phyloP scores from a whole-genome alignment of 2,888 invertebrate species.

The Lasioglossum villosulum region DNA sequence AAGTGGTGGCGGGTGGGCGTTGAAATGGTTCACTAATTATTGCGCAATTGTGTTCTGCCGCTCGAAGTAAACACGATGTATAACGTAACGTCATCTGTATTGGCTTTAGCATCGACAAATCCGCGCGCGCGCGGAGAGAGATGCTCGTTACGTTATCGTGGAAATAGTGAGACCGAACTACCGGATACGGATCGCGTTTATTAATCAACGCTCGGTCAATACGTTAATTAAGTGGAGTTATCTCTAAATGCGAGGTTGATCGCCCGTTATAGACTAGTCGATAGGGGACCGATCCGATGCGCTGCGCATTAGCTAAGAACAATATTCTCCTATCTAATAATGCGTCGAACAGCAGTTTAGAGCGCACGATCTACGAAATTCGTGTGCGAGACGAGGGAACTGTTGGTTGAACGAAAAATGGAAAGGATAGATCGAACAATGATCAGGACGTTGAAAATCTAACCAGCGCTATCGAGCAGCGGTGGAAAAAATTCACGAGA shows the following conservation, averaged over 20 bases:
- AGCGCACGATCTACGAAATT: no score
- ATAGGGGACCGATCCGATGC: background rate
- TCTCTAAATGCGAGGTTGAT: constrained; percentile 43
- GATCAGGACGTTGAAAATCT: background rate
- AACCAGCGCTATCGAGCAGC: background rate
- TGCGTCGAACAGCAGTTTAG: background rate
- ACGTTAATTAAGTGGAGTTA: constrained; percentile 50
- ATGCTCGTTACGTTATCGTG: constrained; percentile 51
- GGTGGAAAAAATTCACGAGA: no score
- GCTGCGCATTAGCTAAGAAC: background rate
- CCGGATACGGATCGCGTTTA: constrained; percentile 42
- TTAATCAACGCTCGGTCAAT: constrained; percentile 54
- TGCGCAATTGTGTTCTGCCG: constrained; percentile 48
- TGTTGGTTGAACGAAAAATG: no score
- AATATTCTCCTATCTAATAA: constrained; percentile 4
- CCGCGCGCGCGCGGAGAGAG: background rate
- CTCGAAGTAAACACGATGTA: constrained; percentile 47
- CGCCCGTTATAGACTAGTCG: constrained; percentile 49
- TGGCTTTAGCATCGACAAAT: constrained; percentile 39
- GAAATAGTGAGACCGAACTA: constrained; percentile 62
- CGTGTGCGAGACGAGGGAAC: no score
- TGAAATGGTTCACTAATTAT: constrained; percentile 45
- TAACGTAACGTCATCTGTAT: constrained; percentile 55
- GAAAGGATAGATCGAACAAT: no score
- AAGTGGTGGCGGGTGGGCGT: constrained; percentile 49